Percentiles rank a stretch among this genome's conserved stretches.
Evolutionary conservation across 1,140 invertebrate genomes (phyloP).

Genomic region (Drosophila arizonae): DNA sequence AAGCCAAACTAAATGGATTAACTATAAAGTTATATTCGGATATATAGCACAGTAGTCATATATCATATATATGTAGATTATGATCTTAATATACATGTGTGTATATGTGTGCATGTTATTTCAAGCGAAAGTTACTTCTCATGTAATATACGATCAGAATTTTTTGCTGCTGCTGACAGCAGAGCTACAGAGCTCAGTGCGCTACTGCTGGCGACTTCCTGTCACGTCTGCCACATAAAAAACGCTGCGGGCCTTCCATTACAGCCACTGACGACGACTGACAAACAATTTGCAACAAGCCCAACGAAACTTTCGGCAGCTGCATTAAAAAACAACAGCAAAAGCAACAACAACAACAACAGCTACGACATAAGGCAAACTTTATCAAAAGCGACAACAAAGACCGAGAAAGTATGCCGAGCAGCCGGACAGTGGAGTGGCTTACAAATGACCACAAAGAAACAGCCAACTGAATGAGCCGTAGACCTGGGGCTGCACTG

Average conservation of each 20-base stretch:
- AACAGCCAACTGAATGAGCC: background rate
- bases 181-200: background rate
- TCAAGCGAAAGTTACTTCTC: no score
- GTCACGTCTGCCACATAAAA: conserved; percentile 21
- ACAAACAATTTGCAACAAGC: conserved; percentile 34
- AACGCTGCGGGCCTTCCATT: conserved; percentile 20
- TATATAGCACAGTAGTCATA: no score
- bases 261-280: conserved; percentile 22
- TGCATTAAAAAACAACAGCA: conserved; percentile 8
- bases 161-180: conserved; percentile 10
- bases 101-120: no score
- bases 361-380: conserved; percentile 4
- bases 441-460: conserved; percentile 20
- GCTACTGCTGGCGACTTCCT: conserved; percentile 25
- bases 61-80: no score
- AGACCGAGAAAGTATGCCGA: conserved; percentile 24
- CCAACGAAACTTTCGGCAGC: conserved; percentile 30
- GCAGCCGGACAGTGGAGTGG: conserved; percentile 4
- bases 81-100: no score
- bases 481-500: no score
- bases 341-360: background rate
- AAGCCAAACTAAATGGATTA: no score
- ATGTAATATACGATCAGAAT: conserved; percentile 8
- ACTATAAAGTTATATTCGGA: no score
- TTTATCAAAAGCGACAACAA: conserved; percentile 9